Evolutionary conservation across 2,888 invertebrate genomes (phyloP).

Genomic region (Lissocephala sabroskyi): DNA sequence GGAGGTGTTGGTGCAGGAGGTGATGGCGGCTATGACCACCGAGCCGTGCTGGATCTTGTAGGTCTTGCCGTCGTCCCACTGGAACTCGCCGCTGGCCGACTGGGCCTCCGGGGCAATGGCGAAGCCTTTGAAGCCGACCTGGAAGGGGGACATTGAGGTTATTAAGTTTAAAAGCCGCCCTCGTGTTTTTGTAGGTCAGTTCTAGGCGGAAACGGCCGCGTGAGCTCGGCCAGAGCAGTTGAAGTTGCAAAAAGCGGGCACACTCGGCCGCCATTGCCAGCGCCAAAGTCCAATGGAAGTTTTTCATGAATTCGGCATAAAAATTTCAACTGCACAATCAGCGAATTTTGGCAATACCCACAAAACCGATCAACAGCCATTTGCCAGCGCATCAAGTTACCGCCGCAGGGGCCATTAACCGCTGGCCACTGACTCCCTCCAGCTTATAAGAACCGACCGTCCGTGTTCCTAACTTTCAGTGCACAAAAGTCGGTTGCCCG

Average conservation of each 20-base stretch:
- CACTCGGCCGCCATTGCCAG: too few species aligned
- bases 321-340: conserved; percentile 50
- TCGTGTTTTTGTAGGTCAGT: conserved; percentile 53
- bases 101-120: conserved; percentile 82
- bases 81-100: conserved; percentile 79
- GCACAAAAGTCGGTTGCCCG: conserved; percentile 28
- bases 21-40: conserved; percentile 97
- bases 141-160: conserved; percentile 5
- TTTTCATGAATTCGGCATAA: conserved; percentile 55
- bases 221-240: conserved; percentile 11
- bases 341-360: conserved; percentile 43
- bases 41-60: conserved; percentile 90
- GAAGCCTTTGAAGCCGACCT: conserved; percentile 95
- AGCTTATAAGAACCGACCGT: conserved; percentile 60
- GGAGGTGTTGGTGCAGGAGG: conserved; percentile 98
- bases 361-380: conserved; percentile 28
- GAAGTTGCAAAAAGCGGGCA: background rate
- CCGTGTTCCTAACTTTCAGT: conserved; percentile 49
- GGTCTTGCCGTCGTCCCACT: conserved; percentile 83
- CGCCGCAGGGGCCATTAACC: conserved; percentile 58
- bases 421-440: conserved; percentile 19
- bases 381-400: conserved; percentile 54
- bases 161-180: background rate
- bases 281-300: conserved; percentile 28
- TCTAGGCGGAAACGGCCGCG: conserved; percentile 47